phyloP scores from a whole-genome alignment of 1,140 invertebrate species.

The Elymnias hypermnestra region DNA sequence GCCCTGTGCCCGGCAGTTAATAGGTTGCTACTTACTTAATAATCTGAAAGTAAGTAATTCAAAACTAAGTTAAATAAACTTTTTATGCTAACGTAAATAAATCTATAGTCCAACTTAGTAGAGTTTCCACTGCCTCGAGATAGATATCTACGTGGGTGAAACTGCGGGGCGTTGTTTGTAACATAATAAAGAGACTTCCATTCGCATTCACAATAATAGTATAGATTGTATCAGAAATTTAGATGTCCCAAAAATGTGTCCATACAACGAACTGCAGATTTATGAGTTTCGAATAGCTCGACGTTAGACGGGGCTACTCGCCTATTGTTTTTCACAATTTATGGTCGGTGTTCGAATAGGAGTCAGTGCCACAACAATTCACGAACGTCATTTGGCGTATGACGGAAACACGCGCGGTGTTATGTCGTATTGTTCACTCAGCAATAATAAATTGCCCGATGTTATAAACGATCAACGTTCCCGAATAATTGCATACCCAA shows the following conservation, averaged over 20 bases:
- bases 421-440: constrained; percentile 1
- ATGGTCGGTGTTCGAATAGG: constrained; percentile 29
- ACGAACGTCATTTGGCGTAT: constrained; percentile 34
- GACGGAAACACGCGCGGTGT: constrained; percentile 19
- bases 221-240: background rate
- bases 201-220: too few relatives aligned
- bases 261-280: constrained; percentile 32
- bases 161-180: too few relatives aligned
- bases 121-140: too few relatives aligned
- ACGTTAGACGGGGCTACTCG: constrained; percentile 19
- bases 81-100: too few relatives aligned
- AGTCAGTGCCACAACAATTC: constrained; percentile 44
- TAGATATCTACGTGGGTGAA: too few relatives aligned
- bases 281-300: constrained; percentile 25
- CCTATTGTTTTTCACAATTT: constrained; percentile 50
- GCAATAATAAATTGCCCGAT: background rate
- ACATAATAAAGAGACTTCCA: too few relatives aligned
- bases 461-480: background rate
- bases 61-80: too few relatives aligned
- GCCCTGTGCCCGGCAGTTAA: too few relatives aligned
- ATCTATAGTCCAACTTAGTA: too few relatives aligned
- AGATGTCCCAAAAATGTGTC: constrained; percentile 1
- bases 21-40: too few relatives aligned
- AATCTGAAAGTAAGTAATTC: too few relatives aligned
- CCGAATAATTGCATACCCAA: too few relatives aligned